These are phyloP conservation scores for Scaptomyza cyrtandrae DNA, from an alignment of 2,888 invertebrate species.

Conservation along the genomic window DNA sequence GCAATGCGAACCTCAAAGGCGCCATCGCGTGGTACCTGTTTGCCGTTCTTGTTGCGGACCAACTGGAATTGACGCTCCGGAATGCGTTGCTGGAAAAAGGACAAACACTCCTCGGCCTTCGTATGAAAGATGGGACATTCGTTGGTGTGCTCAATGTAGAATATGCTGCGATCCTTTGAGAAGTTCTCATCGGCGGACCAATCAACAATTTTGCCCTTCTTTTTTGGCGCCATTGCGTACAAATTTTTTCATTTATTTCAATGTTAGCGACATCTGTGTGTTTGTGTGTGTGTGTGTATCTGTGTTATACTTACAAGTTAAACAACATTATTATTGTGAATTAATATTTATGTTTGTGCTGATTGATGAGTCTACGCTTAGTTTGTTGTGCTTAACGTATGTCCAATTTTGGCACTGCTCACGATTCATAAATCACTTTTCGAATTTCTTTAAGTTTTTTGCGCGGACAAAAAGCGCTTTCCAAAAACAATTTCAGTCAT, in stretches of 20 bases:
- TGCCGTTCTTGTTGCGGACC: conserved; percentile 75
- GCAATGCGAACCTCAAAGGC: conserved; percentile 81
- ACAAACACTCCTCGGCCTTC: conserved; percentile 77
- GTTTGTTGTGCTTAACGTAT: conserved; percentile 40
- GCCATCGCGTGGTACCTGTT: conserved; percentile 70
- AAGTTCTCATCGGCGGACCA: conserved; percentile 79
- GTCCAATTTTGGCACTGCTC: conserved; percentile 36
- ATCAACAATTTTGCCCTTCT: conserved; percentile 70
- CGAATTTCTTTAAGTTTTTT: conserved; percentile 29
- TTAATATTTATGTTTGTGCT: conserved; percentile 48
- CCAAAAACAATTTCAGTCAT: conserved; percentile 40
- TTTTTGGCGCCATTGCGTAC: conserved; percentile 45
- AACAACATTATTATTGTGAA: conserved; percentile 30
- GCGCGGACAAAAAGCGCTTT: conserved; percentile 19
- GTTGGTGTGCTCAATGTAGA: conserved; percentile 80
- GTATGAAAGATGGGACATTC: conserved; percentile 82
- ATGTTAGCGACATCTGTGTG: conserved; percentile 17
- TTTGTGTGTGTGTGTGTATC: conserved; percentile 1
- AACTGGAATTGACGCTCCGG: conserved; percentile 78
- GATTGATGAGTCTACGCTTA: conserved; percentile 60
- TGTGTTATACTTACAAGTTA: conserved; percentile 32
- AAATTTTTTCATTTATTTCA: conserved; percentile 11
- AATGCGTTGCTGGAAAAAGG: conserved; percentile 65
- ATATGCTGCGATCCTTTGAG: conserved; percentile 77
- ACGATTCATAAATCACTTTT: conserved; percentile 64